These are phyloP conservation scores for Sparidentex hasta DNA, from an alignment of 2,797 vertebrate species.

Conservation along the genomic window DNA sequence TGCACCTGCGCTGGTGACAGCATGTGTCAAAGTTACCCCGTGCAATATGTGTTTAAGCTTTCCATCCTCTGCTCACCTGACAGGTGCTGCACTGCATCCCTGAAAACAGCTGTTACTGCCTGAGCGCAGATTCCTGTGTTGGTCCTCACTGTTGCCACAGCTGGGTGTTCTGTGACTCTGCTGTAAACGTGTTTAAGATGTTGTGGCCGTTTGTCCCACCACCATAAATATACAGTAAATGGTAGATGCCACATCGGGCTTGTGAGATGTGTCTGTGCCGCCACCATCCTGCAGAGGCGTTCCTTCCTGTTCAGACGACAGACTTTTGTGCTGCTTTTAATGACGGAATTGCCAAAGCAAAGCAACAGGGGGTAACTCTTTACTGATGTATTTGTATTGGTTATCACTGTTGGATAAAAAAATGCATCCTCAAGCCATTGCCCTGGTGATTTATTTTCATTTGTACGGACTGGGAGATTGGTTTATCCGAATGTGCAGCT, in stretches of 20 bases:
- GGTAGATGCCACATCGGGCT: background rate
- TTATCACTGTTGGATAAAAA: too few species aligned
- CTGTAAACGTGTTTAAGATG: background rate
- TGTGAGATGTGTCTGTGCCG: background rate
- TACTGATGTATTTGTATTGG: background rate
- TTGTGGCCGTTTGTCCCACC: background rate
- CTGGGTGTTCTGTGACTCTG: background rate
- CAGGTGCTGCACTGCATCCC: background rate
- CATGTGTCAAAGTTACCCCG: background rate
- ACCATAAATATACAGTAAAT: background rate
- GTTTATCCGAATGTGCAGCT: too few species aligned
- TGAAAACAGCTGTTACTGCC: background rate
- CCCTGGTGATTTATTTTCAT: too few species aligned
- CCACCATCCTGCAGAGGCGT: background rate
- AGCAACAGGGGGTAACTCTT: background rate
- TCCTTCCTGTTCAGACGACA: background rate
- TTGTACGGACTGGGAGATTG: too few species aligned
- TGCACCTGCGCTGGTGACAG: background rate
- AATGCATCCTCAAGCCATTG: too few species aligned
- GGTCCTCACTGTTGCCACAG: background rate
- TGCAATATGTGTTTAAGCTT: background rate
- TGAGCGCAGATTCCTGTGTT: background rate
- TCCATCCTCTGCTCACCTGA: background rate
- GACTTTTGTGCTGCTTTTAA: background rate
- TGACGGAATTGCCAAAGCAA: background rate